phyloP scores from a whole-genome alignment of 1,140 invertebrate genomes.

The Harpegnathos saltator region DNA sequence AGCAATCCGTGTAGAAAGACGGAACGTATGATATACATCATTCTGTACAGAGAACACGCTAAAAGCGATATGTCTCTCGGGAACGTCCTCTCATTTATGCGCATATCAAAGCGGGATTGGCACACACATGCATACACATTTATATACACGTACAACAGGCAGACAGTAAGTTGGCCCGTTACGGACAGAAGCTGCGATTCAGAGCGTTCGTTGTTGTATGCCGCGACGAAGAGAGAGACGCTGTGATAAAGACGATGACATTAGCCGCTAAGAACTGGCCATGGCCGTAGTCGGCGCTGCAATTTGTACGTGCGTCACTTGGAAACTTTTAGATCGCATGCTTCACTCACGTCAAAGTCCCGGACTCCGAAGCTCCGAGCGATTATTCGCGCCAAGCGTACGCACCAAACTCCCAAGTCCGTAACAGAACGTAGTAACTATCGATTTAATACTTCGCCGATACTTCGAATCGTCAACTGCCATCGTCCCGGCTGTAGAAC shows the following conservation, averaged over 20 bases:
- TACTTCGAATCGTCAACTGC: not conserved
- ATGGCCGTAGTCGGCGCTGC: not conserved
- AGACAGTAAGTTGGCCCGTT: not conserved
- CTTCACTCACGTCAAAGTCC: not conserved
- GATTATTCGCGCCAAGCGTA: not conserved
- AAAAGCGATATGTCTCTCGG: slow-evolving; percentile 18
- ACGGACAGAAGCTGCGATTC: not conserved
- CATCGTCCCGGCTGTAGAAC: not conserved
- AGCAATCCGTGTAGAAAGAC: slow-evolving; percentile 1
- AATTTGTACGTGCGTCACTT: not conserved
- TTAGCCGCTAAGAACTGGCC: not conserved
- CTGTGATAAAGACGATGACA: not conserved
- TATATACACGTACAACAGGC: not conserved
- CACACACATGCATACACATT: not conserved
- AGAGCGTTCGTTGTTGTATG: no score
- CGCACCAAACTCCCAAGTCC: not conserved
- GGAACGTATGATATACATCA: not conserved
- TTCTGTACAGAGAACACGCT: not conserved
- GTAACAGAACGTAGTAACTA: not conserved
- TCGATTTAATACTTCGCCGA: slow-evolving; percentile 27
- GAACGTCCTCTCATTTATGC: not conserved
- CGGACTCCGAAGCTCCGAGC: not conserved
- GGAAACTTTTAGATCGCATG: slow-evolving; percentile 2
- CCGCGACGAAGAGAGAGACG: not conserved
- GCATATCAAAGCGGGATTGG: not conserved